These are phyloP conservation scores for Hanleya hanleyi DNA, from an alignment of 2,888 invertebrate genomes.

Conservation along the genomic window DNA sequence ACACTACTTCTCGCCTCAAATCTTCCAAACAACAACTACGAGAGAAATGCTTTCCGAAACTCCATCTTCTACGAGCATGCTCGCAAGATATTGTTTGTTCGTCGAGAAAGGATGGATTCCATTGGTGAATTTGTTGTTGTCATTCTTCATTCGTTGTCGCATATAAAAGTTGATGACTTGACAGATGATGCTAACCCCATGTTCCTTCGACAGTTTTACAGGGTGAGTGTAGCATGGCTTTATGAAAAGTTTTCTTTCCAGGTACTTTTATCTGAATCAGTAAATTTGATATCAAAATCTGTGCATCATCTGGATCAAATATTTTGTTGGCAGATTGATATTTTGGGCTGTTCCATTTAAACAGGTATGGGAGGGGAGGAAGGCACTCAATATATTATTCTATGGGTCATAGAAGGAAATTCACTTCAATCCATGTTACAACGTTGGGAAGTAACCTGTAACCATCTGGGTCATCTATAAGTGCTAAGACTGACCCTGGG, in stretches of 20 bases:
- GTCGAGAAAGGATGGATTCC: slow-evolving; percentile 67
- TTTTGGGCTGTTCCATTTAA: too few relatives aligned
- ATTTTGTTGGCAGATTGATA: neutral
- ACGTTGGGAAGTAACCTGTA: too few relatives aligned
- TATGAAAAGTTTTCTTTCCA: too few relatives aligned
- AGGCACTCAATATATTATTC: too few relatives aligned
- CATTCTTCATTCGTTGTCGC: slow-evolving; percentile 69
- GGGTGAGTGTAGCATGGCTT: slow-evolving; percentile 45
- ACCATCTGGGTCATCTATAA: too few relatives aligned
- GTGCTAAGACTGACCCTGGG: too few relatives aligned
- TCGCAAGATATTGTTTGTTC: slow-evolving; percentile 63
- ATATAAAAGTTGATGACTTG: slow-evolving; percentile 66
- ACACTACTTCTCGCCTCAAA: slow-evolving; percentile 68
- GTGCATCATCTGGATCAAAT: neutral
- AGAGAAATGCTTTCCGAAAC: slow-evolving; percentile 63
- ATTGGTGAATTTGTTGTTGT: slow-evolving; percentile 71
- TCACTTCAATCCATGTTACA: too few relatives aligned
- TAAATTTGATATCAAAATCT: neutral
- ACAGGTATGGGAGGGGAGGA: too few relatives aligned
- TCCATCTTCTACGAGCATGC: slow-evolving; percentile 67
- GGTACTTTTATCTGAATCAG: neutral
- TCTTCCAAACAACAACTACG: slow-evolving; percentile 68
- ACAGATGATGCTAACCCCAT: slow-evolving; percentile 64
- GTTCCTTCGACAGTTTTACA: slow-evolving; percentile 68
- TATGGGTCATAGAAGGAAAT: too few relatives aligned